Evolutionary conservation across 2,797 vertebrate species (phyloP).

Genomic region (Coendou prehensilis): DNA sequence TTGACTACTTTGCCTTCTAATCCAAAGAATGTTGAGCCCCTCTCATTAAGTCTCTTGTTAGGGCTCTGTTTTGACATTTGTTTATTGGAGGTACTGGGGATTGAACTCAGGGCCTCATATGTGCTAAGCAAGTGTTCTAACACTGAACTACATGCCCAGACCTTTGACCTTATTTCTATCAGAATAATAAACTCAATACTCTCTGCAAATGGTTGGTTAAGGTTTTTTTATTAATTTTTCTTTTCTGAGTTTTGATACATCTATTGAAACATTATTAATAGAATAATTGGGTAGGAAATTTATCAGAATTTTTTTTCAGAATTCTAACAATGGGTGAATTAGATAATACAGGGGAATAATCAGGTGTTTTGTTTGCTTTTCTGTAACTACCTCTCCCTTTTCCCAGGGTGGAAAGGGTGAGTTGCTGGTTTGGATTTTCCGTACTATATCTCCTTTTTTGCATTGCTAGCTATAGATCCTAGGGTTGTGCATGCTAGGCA

Average conservation of each 20-base stretch:
- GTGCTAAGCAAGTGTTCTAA: not conserved
- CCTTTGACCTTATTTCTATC: not conserved
- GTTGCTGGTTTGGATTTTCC: not conserved
- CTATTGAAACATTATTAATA: constrained; percentile 24
- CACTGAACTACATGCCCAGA: not conserved
- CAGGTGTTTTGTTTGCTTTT: not conserved
- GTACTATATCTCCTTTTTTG: not conserved
- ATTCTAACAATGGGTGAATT: constrained; percentile 4
- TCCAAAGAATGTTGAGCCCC: constrained; percentile 19
- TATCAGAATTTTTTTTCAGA: not conserved
- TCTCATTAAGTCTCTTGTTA: constrained; percentile 39
- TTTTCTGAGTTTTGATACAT: constrained; percentile 23
- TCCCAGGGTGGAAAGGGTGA: not conserved
- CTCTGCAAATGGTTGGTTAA: not conserved
- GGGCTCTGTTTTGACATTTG: constrained; percentile 2
- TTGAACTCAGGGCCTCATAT: not conserved
- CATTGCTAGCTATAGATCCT: too few species aligned
- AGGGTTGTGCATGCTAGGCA: too few species aligned
- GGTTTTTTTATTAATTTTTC: not conserved
- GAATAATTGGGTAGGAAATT: not conserved
- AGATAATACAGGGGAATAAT: not conserved
- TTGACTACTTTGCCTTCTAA: constrained; percentile 53
- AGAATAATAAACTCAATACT: not conserved
- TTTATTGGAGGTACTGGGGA: not conserved
- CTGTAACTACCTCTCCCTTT: not conserved